Conservation (phyloP, 2,797 vertebrate genomes). For the Typhlichthys eigenmanni region DNA sequence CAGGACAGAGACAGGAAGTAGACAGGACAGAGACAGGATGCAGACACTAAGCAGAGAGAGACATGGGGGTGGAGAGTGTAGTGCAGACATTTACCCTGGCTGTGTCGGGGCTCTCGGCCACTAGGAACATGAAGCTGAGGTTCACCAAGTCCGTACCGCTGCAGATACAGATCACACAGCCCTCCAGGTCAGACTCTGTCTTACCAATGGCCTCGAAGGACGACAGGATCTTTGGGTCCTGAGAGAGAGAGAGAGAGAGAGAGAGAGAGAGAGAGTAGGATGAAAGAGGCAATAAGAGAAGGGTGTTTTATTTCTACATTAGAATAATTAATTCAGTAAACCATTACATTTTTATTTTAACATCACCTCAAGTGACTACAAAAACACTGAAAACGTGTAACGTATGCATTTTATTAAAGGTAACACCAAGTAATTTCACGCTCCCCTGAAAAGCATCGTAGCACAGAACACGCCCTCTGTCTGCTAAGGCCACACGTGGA, state of each 20-base stretch:
- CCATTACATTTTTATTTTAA: no score
- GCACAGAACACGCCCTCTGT: no score
- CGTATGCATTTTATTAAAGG: no score
- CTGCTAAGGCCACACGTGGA: no score
- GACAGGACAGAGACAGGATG: conserved; percentile 2
- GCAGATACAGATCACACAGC: conserved; percentile 93
- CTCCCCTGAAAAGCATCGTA: no score
- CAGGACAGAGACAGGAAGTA: neutral
- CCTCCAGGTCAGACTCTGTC: conserved; percentile 90
- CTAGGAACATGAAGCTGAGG: conserved; percentile 96
- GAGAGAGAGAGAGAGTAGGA: conserved; percentile 3
- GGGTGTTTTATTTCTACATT: neutral
- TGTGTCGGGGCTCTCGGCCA: conserved; percentile 88
- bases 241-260: neutral
- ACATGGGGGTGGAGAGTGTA: no score
- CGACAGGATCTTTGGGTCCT: conserved; percentile 93
- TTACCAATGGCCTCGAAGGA: conserved; percentile 91
- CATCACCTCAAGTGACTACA: no score
- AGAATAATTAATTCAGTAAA: neutral
- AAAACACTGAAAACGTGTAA: no score
- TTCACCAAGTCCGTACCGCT: conserved; percentile 96
- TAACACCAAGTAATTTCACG: no score
- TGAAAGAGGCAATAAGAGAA: neutral
- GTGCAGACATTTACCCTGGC: conserved; percentile 83
- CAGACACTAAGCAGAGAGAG: neutral